A percentile compares a stretch with the other conserved stretches of the same genome.
phyloP scores from a whole-genome alignment of 1,140 invertebrate genomes.

The Yoshiicerus persimilis region DNA sequence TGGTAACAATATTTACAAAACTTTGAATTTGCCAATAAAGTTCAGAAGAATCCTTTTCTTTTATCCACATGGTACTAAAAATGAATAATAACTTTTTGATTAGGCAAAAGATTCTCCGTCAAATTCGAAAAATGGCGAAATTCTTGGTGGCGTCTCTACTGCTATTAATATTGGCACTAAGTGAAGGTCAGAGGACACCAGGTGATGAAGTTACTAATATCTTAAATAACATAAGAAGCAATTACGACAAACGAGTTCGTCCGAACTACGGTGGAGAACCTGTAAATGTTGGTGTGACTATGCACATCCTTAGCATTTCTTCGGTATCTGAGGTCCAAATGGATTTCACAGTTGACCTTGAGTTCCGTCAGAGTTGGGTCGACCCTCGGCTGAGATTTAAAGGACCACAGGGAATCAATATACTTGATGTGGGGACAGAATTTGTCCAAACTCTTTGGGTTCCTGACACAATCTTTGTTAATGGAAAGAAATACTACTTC shows the following conservation, averaged over 20 bases:
- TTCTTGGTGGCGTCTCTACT: too few relatives aligned
- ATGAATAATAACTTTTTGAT: too few relatives aligned
- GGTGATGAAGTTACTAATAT: neutral
- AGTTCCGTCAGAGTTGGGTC: conserved; percentile 98
- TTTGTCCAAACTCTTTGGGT: conserved; percentile 94
- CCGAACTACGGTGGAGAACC: conserved; percentile 9
- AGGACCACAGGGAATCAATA: conserved; percentile 78
- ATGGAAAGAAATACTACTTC: conserved; percentile 98
- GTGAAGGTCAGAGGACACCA: neutral
- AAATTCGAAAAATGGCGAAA: too few relatives aligned
- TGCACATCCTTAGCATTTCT: conserved; percentile 97
- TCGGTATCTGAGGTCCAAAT: conserved; percentile 98
- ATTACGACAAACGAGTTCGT: neutral
- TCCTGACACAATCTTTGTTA: conserved; percentile 97
- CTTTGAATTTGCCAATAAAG: too few relatives aligned
- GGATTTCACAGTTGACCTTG: conserved; percentile 99
- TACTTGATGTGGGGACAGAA: conserved; percentile 87
- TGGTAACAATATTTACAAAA: too few relatives aligned
- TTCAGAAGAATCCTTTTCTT: too few relatives aligned
- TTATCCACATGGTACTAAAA: too few relatives aligned
- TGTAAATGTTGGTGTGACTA: conserved; percentile 64
- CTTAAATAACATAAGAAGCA: neutral
- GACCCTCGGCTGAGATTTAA: conserved; percentile 89
- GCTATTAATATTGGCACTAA: too few relatives aligned
- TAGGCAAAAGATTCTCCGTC: too few relatives aligned